Base-by-base conservation (phyloP, 2,113 vertebrate genomes). In the Osmerus eperlanus region DNA sequence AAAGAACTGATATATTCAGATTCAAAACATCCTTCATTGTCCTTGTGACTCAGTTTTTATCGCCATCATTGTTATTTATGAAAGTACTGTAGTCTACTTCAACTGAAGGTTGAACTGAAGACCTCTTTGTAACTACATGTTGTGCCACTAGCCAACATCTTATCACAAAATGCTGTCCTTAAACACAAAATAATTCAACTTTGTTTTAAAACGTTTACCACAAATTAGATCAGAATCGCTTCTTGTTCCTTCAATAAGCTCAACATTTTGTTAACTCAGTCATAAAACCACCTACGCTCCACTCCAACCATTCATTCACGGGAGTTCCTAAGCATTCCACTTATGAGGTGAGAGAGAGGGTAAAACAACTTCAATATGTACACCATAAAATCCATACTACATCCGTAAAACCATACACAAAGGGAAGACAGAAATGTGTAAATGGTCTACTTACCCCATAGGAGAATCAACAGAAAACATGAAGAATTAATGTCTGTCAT, bases 391-490 rank as follows among this genome's bases (percentile, higher is more conserved):
- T 12, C 41, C 41, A 47, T 12, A 47, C 55, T 9, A 18, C n/a
- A 56, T 18, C 55, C 55, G 9, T 56, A 56, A 3, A n/a, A 18
- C 55, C 55, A 56, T 15, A 18, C 55, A 56, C 55, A 18, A 19
- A 18, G 1, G 55, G 16, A 56, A 19, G n/a, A 65, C 7, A 65
- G 19, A 9, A 75, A 32, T 28, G 25, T 29, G 54, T 54, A 72
- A 84, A 85, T 71, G 8, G 25, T 72, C 5, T 18, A 89, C 90
- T 89, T 83, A 91, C 90, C 86, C 77, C 77, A 90, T 55, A 86
- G 68, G 59, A 89, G 74, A 75, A 87, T 64, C 68, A 67, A 36
- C 67, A 78, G 54, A 68, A 86, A 87, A 67, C 67, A 73, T 25
- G 64, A 74, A 75, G 70, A 58, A 12, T 72, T 83, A 32, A 62